Evolutionary conservation across 2,797 vertebrate species (phyloP).

Genomic region (Xenentodon cancila): DNA sequence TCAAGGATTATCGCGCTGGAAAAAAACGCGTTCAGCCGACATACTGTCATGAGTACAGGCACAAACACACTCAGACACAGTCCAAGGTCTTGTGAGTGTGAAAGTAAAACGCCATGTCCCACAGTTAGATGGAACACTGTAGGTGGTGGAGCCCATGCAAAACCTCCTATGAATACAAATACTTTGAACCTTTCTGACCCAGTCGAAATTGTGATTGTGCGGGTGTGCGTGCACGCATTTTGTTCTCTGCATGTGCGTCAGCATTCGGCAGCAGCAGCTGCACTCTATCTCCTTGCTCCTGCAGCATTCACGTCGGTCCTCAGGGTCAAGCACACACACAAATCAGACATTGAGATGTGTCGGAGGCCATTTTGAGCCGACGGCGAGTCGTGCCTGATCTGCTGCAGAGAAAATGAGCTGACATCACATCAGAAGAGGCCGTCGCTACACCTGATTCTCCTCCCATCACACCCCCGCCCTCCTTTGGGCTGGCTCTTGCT

Average conservation of each 20-base stretch:
- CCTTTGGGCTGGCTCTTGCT: constrained; percentile 25
- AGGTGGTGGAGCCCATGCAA: constrained; percentile 79
- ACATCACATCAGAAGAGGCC: constrained; percentile 69
- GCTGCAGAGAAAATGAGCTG: constrained; percentile 72
- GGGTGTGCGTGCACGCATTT: constrained; percentile 33
- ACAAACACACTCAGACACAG: constrained; percentile 66
- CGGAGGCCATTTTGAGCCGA: constrained; percentile 75
- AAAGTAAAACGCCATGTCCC: constrained; percentile 71
- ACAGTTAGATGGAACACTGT: constrained; percentile 77
- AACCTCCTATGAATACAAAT: constrained; percentile 81
- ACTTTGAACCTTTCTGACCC: constrained; percentile 79
- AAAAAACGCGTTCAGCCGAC: constrained; percentile 54
- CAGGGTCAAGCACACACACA: constrained; percentile 76
- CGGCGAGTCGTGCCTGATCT: constrained; percentile 70
- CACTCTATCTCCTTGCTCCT: constrained; percentile 71
- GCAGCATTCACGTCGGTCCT: constrained; percentile 66
- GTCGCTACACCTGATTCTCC: constrained; percentile 54
- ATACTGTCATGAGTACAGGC: constrained; percentile 57
- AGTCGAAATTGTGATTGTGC: constrained; percentile 73
- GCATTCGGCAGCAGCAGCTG: constrained; percentile 67
- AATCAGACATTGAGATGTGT: constrained; percentile 74
- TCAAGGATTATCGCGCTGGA: constrained; percentile 46
- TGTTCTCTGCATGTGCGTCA: constrained; percentile 65
- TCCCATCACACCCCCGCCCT: neutral
- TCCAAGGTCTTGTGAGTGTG: constrained; percentile 70